These are phyloP conservation scores for Halyomorpha halys DNA, from an alignment of 1,140 invertebrate species.

Conservation along the genomic window DNA sequence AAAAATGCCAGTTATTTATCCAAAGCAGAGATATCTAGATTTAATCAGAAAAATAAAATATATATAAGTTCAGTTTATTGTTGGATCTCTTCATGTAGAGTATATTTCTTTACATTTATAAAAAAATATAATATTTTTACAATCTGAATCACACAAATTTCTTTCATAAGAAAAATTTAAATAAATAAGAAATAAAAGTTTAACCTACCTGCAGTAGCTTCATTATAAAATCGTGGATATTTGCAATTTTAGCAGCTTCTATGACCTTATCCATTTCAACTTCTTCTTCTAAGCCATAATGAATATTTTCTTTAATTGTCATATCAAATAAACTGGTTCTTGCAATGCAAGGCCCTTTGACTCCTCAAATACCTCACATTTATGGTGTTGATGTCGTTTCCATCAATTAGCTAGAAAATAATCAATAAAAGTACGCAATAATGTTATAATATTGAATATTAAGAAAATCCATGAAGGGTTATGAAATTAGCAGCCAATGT, in stretches of 20 bases:
- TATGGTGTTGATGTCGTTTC: constrained; percentile 50
- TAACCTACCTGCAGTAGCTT: constrained; percentile 56
- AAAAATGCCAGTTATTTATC: no score
- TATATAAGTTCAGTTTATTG: no score
- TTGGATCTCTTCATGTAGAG: no score
- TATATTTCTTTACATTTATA: no score
- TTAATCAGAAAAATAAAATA: no score
- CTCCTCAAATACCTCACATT: constrained; percentile 58
- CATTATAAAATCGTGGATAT: constrained; percentile 75
- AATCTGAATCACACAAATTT: background rate
- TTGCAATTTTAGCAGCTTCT: constrained; percentile 68
- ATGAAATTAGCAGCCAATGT: no score
- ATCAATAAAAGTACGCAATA: background rate
- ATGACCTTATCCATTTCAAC: constrained; percentile 53
- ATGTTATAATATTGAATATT: no score
- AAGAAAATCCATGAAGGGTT: no score
- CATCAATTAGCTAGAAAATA: constrained; percentile 22
- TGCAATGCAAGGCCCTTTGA: constrained; percentile 65
- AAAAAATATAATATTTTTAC: no score
- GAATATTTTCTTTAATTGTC: constrained; percentile 70
- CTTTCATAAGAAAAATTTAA: no score
- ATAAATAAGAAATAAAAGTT: background rate
- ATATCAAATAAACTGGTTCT: constrained; percentile 63
- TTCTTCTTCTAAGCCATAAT: constrained; percentile 43
- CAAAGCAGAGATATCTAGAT: no score